These are phyloP conservation scores for Odocoileus virginianus DNA, from an alignment of 2,113 vertebrate genomes.

Conservation along the genomic window DNA sequence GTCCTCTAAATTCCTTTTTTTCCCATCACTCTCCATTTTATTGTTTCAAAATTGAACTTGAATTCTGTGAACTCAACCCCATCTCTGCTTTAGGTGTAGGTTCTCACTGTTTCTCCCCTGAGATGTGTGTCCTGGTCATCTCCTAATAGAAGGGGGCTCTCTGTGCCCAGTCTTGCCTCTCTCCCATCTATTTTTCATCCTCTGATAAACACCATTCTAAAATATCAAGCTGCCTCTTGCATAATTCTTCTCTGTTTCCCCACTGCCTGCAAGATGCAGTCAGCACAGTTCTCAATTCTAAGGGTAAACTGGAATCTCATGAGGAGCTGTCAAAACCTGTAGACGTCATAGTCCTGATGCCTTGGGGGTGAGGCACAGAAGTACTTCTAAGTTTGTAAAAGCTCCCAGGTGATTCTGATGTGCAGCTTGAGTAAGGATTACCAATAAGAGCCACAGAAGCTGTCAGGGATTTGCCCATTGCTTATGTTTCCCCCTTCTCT, in stretches of 20 bases:
- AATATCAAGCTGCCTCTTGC: background rate
- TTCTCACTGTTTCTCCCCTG: background rate
- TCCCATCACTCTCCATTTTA: background rate
- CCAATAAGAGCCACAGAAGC: background rate
- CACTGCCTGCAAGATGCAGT: background rate
- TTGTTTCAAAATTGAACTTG: background rate
- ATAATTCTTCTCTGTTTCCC: background rate
- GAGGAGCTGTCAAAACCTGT: background rate
- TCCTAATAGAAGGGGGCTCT: background rate
- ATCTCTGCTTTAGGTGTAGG: background rate
- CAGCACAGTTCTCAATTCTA: background rate
- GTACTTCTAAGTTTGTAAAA: background rate
- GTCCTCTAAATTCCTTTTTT: background rate
- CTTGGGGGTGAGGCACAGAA: background rate
- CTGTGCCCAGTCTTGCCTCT: background rate
- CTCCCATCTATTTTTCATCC: background rate
- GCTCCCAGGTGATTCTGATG: background rate
- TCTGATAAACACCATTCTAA: background rate
- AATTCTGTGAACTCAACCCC: background rate
- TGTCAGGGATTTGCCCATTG: background rate
- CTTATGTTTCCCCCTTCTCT: background rate
- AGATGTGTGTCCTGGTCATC: background rate
- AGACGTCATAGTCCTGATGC: background rate
- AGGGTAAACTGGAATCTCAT: background rate
- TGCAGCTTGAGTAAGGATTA: background rate